These are phyloP conservation scores for Petrolisthes manimaculis DNA, from an alignment of 2,888 invertebrate genomes.

Conservation along the genomic window DNA sequence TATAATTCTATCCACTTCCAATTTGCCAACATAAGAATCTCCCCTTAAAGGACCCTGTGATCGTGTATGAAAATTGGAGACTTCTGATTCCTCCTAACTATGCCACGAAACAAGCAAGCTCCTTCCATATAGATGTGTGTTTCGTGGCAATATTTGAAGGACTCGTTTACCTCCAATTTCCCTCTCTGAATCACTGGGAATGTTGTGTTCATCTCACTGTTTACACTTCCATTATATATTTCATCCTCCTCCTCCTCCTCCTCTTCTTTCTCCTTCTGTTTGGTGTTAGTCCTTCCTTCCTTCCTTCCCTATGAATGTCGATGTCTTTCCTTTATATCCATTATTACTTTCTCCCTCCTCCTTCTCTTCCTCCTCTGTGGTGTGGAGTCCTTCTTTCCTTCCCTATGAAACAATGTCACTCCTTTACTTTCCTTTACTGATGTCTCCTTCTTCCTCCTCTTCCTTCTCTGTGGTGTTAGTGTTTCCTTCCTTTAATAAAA, in stretches of 20 bases:
- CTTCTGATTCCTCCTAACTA: too few relatives aligned
- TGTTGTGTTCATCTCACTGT: background rate
- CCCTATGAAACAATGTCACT: background rate
- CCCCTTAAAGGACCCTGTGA: too few relatives aligned
- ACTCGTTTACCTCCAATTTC: too few relatives aligned
- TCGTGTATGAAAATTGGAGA: too few relatives aligned
- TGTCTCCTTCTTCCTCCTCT: background rate
- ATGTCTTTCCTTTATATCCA: background rate
- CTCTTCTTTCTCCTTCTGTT: background rate
- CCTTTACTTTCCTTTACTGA: background rate
- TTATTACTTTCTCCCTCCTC: background rate
- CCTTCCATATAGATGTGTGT: too few relatives aligned
- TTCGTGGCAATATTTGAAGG: too few relatives aligned
- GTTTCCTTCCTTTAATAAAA: background rate
- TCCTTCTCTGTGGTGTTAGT: background rate
- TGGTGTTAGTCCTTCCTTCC: background rate
- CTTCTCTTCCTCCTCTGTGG: background rate
- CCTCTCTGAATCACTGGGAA: background rate
- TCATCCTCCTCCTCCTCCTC: too few relatives aligned
- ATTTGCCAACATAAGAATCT: background rate
- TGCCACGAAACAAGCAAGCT: too few relatives aligned
- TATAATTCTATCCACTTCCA: background rate
- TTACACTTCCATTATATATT: background rate
- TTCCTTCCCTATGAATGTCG: too few relatives aligned
- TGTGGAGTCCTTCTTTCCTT: background rate